Base-by-base conservation (phyloP, 2,797 vertebrate species). In the Chromobotia macracanthus region DNA sequence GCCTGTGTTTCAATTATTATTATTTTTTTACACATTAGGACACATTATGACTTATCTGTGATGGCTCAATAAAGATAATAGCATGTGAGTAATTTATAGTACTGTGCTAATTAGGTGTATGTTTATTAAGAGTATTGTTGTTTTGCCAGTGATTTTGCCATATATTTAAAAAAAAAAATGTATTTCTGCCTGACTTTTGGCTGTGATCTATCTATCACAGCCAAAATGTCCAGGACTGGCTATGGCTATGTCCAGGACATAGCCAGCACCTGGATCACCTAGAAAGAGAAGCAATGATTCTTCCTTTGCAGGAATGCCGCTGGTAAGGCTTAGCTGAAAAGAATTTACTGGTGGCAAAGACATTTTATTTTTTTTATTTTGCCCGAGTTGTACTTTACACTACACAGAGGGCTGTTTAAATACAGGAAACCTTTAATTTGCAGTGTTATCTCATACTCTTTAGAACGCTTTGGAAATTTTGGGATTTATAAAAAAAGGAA, bases 231-330 rank as follows among this genome's bases (percentile, higher is more conserved):
- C n/a, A 23, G 86, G 86, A 81, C 44, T 67, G 1, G 75, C 71
- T 53, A 64, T n/a, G n/a, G n/a, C n/a, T n/a, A n/a, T n/a, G 81
- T 72, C 72, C 0, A 64, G 83, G 84, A 41, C 41, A 25, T 46
- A 72, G 85, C 8, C 55, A 18, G 16, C 94, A 95, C 82, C 93
- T 91, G 3, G 92, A 91, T 60, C 83, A 35, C 6, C 87, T 67
- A 71, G 94, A 97, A 75, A 89, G 94, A 77, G 91, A 97, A 90
- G 95, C 96, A 2, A 94, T 96, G 94, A 96, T 96, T 89, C 89
- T 97, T 95, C 93, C 38, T 97, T 95, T 53, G 94, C 95, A 72
- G 95, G 94, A 60, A 90, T 95, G 50, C 85, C 97, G 84, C 91
- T 97, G 93, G 95, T 96, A 89, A 92, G 89, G 25, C 63, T 46